A percentile compares a stretch with the other conserved stretches of the same genome.
phyloP scores from a whole-genome alignment of 1,140 invertebrate genomes.

The Diachasmimorpha longicaudata region DNA sequence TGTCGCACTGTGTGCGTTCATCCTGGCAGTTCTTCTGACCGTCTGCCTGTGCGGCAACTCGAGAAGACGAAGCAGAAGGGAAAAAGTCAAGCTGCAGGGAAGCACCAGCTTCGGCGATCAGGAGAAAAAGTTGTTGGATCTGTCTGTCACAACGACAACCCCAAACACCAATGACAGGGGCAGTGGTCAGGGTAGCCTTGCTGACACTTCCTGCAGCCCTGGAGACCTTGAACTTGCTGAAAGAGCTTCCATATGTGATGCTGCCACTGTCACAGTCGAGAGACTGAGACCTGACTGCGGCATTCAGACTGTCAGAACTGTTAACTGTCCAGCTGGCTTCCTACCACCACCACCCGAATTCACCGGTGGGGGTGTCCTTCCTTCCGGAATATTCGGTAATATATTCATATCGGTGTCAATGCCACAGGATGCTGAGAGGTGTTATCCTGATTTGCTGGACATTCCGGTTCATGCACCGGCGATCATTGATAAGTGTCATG shows the following conservation, averaged over 20 bases:
- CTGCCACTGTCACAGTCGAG: conserved; percentile 81
- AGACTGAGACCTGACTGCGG: conserved; percentile 62
- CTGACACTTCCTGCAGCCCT: conserved; percentile 62
- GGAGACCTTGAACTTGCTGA: conserved; percentile 63
- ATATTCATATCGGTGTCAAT: conserved; percentile 78
- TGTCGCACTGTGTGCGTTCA: conserved; percentile 58
- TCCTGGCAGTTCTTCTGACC: conserved; percentile 62
- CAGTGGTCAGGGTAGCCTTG: conserved; percentile 62
- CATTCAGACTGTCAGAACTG: conserved; percentile 41
- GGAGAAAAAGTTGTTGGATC: conserved; percentile 81
- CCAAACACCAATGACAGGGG: conserved; percentile 49
- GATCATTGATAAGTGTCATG: conserved; percentile 35
- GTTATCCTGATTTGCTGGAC: conserved; percentile 80
- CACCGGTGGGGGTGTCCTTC: conserved; percentile 68
- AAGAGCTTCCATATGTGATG: conserved; percentile 56
- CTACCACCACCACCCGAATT: conserved; percentile 71
- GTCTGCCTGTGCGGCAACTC: conserved; percentile 66
- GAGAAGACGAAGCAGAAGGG: conserved; percentile 61
- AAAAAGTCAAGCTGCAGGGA: conserved; percentile 71
- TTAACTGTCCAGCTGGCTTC: conserved; percentile 61
- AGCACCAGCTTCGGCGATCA: conserved; percentile 83
- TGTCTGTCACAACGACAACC: conserved; percentile 76
- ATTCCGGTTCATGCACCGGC: conserved; percentile 61
- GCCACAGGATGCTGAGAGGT: conserved; percentile 71
- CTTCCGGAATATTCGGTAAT: conserved; percentile 70